phyloP scores from a whole-genome alignment of 1,140 invertebrate genomes.

The Phymastichus coffea region DNA sequence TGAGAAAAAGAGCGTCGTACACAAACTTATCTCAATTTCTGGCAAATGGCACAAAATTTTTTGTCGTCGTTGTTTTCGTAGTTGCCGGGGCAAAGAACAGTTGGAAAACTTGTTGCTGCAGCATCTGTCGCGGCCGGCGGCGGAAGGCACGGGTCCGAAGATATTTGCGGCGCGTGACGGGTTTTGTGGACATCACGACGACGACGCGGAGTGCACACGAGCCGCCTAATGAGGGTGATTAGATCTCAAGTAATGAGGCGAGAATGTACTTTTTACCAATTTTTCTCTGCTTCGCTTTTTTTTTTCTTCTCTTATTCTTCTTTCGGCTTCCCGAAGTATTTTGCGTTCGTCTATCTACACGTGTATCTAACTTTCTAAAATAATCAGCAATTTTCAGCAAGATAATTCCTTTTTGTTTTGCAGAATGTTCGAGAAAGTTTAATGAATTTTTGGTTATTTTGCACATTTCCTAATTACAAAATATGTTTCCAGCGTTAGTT shows the following conservation, averaged over 20 bases:
- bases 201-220: background rate
- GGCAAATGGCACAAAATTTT: background rate
- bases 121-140: no score
- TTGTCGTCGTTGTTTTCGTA: background rate
- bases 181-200: background rate
- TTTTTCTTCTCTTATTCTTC: no score
- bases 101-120: background rate
- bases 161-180: background rate
- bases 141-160: background rate
- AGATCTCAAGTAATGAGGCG: constrained; percentile 5
- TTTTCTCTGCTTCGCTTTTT: background rate
- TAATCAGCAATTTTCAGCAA: no score
- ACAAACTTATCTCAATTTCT: background rate
- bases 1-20: no score
- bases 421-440: no score
- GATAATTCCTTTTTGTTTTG: no score
- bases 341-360: no score
- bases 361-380: no score
- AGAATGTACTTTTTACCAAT: background rate
- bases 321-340: no score
- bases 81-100: background rate
- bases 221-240: constrained; percentile 12
- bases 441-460: no score
- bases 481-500: no score
- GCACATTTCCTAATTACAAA: no score